A percentile compares a stretch with the other conserved stretches of the same genome.
These are phyloP conservation scores for Martes flavigula DNA, from an alignment of 2,797 vertebrate species.

Conservation along the genomic window DNA sequence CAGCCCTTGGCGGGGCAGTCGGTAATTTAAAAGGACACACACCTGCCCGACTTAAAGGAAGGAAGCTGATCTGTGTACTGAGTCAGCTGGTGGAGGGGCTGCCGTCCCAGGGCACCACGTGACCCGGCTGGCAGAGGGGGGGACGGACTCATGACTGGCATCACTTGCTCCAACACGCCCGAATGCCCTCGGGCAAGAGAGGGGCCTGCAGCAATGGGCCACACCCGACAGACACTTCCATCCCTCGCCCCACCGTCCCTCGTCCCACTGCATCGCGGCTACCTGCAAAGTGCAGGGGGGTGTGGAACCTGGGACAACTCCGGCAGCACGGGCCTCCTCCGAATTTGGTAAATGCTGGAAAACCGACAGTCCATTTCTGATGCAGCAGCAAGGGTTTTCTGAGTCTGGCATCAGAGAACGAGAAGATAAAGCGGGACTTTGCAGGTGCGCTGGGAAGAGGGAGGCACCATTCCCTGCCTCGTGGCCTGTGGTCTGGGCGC, in stretches of 20 bases:
- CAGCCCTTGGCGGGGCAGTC: neutral
- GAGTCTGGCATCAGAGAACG: neutral
- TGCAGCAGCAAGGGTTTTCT: accelerated
- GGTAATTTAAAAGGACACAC: neutral
- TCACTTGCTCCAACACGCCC: neutral
- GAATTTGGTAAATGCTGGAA: accelerated
- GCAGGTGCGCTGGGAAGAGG: accelerated
- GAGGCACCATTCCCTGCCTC: neutral
- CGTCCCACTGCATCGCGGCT: accelerated
- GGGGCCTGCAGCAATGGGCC: accelerated
- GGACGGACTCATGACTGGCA: accelerated
- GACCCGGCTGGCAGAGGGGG: neutral
- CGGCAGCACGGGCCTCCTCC: accelerated
- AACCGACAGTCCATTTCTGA: neutral
- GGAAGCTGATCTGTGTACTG: neutral
- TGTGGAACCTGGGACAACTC: accelerated
- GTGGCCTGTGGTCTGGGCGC: neutral
- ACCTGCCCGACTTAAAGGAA: neutral
- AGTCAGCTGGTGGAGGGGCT: neutral
- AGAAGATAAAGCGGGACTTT: neutral
- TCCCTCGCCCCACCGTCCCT: too few species aligned
- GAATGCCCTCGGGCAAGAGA: neutral
- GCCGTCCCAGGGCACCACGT: neutral
- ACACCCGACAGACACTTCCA: neutral
- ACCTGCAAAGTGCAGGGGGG: accelerated